Conservation (phyloP, 2,113 vertebrate species). For the Petroica traversi region DNA sequence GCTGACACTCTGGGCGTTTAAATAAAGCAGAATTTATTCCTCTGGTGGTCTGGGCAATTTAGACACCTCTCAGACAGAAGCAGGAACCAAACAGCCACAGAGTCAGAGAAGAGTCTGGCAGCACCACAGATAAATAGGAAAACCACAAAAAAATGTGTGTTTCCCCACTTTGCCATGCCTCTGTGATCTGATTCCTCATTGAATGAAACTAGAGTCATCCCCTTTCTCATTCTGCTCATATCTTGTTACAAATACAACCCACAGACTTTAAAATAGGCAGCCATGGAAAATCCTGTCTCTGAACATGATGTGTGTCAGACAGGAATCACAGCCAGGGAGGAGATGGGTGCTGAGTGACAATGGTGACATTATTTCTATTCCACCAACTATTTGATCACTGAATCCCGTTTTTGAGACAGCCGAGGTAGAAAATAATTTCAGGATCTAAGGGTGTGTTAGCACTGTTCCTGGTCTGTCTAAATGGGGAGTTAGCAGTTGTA, state of each 20-base stretch:
- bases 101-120: background rate
- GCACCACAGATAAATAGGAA: background rate
- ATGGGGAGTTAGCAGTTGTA: background rate
- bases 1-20: background rate
- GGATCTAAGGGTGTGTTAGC: background rate
- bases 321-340: background rate
- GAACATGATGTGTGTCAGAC: background rate
- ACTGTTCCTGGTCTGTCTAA: background rate
- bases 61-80: background rate
- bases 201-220: background rate
- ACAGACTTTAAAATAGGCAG: background rate
- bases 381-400: background rate
- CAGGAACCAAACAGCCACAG: background rate
- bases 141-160: background rate
- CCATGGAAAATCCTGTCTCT: background rate
- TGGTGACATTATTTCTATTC: background rate
- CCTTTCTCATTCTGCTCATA: background rate
- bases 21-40: background rate
- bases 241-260: background rate
- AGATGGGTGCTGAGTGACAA: background rate
- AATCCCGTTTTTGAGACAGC: background rate
- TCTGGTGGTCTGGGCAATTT: background rate
- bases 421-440: background rate
- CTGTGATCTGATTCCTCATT: background rate
- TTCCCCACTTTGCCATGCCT: background rate